Evolutionary conservation across 2,113 vertebrate species (phyloP), one percentile per base, ranked within the genome.

Genomic region (Geococcyx californianus): DNA sequence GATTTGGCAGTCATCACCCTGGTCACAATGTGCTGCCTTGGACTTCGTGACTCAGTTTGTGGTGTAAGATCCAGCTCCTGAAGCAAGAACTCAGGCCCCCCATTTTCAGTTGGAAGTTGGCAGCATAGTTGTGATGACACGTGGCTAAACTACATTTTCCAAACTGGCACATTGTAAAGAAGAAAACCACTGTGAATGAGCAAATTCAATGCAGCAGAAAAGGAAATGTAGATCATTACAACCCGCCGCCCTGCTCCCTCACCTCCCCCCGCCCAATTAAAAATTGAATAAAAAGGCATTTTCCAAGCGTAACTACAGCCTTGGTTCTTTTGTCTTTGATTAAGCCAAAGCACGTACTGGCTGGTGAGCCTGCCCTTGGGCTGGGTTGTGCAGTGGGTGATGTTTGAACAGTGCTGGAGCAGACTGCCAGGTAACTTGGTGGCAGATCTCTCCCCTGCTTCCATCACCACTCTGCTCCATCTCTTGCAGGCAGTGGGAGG

Each of bases 401-500:
- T 13, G 34, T 36, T 68, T 51, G 34, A 51, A 45, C 38, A 74
- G 64, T 1, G 5, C 66, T 33, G 77, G 63, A 92, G 52, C 49
- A 62, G 54, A n/a, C 5, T n/a, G 51, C 17, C 1, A 3, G 45
- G 17, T 9, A 69, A 81, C 34, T 33, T 47, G 31, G 64, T 31
- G 47, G 21, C 73, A 66, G 60, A 7, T 66, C 33, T 66, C n/a
- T 45, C 12, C 33, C 26, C 55, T 47, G 60, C 3, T 1, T 36
- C 36, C n/a, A 51, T 3, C 45, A 9, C 23, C 1, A 1, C 55
- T 58, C 34, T 14, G 25, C 67, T 56, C 38, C 36, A 29, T 12
- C 34, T 70, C 56, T 17, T 17, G 28, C 42, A 58, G 68, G 51
- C 29, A n/a, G 36, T 3, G 11, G 18, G 5, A 0, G 0, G 7